These are phyloP conservation scores for Anthonomus grandis DNA, from an alignment of 1,140 invertebrate genomes.

Conservation along the genomic window DNA sequence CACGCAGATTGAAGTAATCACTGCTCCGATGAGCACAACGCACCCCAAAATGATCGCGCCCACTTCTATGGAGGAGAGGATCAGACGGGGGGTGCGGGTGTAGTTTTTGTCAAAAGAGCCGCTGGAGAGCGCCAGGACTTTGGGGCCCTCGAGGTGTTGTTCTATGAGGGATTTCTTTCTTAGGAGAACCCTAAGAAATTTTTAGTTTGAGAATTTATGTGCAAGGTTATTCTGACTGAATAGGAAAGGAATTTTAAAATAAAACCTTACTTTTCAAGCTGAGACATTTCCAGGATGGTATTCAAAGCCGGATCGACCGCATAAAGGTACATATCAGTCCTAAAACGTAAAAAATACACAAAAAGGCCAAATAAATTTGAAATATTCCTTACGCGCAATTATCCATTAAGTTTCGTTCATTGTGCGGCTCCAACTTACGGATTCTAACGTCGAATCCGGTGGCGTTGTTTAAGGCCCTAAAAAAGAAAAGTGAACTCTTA, in stretches of 20 bases:
- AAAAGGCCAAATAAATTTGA: background rate
- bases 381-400: constrained; percentile 62
- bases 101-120: constrained; percentile 45
- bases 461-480: constrained; percentile 62
- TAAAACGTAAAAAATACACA: constrained; percentile 50
- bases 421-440: constrained; percentile 71
- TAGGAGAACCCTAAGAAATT: constrained; percentile 55
- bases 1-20: constrained; percentile 73
- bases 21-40: constrained; percentile 73
- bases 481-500: constrained; percentile 25
- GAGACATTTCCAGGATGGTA: constrained; percentile 75
- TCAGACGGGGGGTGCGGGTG: constrained; percentile 51
- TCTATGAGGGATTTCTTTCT: constrained; percentile 60
- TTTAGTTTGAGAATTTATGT: no score
- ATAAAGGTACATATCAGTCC: constrained; percentile 81
- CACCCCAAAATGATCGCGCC: constrained; percentile 73
- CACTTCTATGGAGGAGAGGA: constrained; percentile 73
- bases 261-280: constrained; percentile 70
- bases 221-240: no score
- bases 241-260: background rate
- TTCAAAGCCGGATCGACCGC: constrained; percentile 78
- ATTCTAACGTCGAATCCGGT: constrained; percentile 75
- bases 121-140: constrained; percentile 56
- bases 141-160: constrained; percentile 54
- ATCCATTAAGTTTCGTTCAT: constrained; percentile 57